Evolutionary conservation across 2,113 vertebrate species (phyloP).

Genomic region (Hemiprocne comata): DNA sequence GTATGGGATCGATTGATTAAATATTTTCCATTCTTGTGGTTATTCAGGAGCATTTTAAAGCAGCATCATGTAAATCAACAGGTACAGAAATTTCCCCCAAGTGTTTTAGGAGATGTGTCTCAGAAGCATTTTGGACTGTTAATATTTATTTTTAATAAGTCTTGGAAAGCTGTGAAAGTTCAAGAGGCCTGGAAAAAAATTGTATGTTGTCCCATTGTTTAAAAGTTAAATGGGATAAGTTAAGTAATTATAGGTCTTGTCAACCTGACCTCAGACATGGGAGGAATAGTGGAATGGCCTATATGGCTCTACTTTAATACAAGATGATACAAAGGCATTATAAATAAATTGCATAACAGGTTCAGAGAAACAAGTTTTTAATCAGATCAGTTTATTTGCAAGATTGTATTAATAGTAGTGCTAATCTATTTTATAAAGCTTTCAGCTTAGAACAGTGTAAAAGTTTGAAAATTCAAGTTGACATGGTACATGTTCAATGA

Average conservation of each 20-base stretch:
- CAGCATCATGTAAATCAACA: background rate
- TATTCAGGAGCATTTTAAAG: background rate
- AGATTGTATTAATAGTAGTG: background rate
- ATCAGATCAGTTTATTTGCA: background rate
- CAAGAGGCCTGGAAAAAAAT: background rate
- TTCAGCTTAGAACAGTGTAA: background rate
- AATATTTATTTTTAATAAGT: background rate
- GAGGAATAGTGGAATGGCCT: background rate
- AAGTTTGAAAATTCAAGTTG: background rate
- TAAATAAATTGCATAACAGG: background rate
- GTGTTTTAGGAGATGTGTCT: background rate
- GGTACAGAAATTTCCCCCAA: background rate
- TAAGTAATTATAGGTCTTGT: background rate
- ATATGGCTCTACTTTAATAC: background rate
- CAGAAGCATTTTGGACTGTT: background rate
- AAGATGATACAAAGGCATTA: background rate
- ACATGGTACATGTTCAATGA: fast-evolving
- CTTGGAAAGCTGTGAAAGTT: background rate
- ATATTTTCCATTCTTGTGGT: background rate
- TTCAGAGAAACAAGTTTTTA: background rate
- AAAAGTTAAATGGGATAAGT: background rate
- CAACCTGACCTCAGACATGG: background rate
- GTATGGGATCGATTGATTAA: background rate
- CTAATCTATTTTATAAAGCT: background rate
- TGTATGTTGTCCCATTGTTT: background rate